Evolutionary conservation across 2,113 vertebrate genomes (phyloP).

Genomic region (Laterallus jamaicensis): DNA sequence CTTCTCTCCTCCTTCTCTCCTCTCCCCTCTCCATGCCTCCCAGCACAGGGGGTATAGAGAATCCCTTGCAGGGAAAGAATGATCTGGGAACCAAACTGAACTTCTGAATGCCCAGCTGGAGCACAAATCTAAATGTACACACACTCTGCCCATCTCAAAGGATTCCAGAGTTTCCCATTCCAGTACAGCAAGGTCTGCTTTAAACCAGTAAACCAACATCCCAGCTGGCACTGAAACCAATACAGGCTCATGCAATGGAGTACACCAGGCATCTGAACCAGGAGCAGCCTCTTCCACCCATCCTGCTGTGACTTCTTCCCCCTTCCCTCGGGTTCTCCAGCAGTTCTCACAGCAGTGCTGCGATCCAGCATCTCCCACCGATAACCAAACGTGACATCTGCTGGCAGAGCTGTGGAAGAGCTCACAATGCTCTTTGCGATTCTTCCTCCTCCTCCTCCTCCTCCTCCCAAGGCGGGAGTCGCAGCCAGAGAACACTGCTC

Average conservation of each 20-base stretch:
- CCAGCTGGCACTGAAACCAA: not conserved
- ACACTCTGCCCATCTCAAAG: not conserved
- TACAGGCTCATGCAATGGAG: accelerated
- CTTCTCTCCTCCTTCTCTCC: too few species aligned
- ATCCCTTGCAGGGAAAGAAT: not conserved
- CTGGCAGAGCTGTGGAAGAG: constrained; percentile 40
- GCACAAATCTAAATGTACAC: accelerated
- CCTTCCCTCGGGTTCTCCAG: accelerated
- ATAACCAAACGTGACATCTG: constrained; percentile 58
- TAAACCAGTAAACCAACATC: not conserved
- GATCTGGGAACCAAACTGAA: not conserved
- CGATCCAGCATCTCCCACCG: not conserved
- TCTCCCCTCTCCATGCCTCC: not conserved
- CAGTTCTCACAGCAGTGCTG: not conserved
- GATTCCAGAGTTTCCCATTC: not conserved
- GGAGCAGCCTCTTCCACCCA: accelerated
- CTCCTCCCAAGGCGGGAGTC: not conserved
- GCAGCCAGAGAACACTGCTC: accelerated
- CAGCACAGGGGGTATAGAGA: not conserved
- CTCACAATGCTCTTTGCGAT: not conserved
- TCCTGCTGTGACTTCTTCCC: accelerated
- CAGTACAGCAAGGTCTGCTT: not conserved
- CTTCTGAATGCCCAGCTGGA: accelerated
- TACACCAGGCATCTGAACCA: too few species aligned
- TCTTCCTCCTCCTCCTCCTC: not conserved